Evolutionary conservation across 2,797 vertebrate genomes (phyloP).

Genomic region (Fratercula arctica): DNA sequence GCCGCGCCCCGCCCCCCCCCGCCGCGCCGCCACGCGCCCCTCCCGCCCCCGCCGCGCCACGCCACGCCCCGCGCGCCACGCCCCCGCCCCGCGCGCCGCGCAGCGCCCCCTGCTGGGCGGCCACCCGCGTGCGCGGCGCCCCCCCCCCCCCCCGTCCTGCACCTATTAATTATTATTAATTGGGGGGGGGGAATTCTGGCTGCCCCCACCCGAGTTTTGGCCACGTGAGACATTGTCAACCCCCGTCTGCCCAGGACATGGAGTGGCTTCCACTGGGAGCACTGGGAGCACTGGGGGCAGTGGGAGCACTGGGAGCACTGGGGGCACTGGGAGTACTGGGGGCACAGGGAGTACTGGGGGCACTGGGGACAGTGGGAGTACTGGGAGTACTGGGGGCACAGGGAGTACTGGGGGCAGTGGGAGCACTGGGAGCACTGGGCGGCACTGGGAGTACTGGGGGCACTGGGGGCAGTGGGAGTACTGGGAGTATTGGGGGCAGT

Average conservation of each 20-base stretch:
- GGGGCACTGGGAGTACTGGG: background rate
- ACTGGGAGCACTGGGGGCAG: no score
- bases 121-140: background rate
- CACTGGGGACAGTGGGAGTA: no score
- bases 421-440: no score
- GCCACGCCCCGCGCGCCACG: background rate
- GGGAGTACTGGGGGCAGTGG: no score
- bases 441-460: no score
- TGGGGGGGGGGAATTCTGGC: background rate
- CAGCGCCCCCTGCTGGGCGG: no score
- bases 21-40: background rate
- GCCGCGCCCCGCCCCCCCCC: background rate
- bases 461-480: no score
- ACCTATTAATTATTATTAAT: background rate
- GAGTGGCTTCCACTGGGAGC: background rate
- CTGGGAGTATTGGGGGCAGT: no score
- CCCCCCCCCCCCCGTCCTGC: background rate
- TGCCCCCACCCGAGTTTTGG: background rate
- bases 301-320: no score
- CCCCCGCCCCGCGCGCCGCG: background rate
- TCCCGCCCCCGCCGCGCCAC: background rate
- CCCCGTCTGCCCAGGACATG: no score
- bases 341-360: no score
- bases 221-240: accelerated
- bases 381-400: no score